Percentiles rank a stretch among this genome's conserved stretches.
These are phyloP conservation scores for Sitophilus oryzae DNA, from an alignment of 1,140 invertebrate species.

Conservation along the genomic window DNA sequence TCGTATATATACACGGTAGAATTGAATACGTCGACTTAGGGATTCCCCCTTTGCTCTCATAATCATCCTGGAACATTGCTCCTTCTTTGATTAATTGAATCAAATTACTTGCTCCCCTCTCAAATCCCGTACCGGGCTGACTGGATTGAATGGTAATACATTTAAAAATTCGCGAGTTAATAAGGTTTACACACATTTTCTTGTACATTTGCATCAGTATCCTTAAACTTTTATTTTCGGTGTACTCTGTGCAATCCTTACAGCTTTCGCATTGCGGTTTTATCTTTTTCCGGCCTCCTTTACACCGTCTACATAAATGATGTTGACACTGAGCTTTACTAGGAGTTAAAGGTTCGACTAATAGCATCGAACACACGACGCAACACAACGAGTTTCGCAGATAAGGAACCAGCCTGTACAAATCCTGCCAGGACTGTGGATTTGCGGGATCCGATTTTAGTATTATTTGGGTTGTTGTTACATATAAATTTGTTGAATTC, in stretches of 20 bases:
- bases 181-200: conserved; percentile 77
- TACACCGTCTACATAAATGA: conserved; percentile 75
- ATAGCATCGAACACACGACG: conserved; percentile 77
- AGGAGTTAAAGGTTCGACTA: conserved; percentile 78
- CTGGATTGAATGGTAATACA: conserved; percentile 52
- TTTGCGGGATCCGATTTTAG: conserved; percentile 64
- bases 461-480: conserved; percentile 74
- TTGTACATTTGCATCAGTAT: conserved; percentile 82
- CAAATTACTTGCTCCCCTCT: conserved; percentile 48
- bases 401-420: conserved; percentile 76
- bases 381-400: conserved; percentile 81
- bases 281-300: conserved; percentile 76
- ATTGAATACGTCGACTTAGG: conserved; percentile 67
- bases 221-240: conserved; percentile 74
- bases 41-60: conserved; percentile 61
- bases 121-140: conserved; percentile 42
- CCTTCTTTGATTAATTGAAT: conserved; percentile 75
- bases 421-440: conserved; percentile 67
- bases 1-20: conserved; percentile 66
- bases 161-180: conserved; percentile 62
- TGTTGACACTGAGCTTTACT: conserved; percentile 77
- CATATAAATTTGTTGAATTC: conserved; percentile 80
- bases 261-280: conserved; percentile 81
- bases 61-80: conserved; percentile 68
- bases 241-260: conserved; percentile 74